Base-by-base conservation (phyloP, 2,888 invertebrate species). In the Yponomeuta cagnagella region DNA sequence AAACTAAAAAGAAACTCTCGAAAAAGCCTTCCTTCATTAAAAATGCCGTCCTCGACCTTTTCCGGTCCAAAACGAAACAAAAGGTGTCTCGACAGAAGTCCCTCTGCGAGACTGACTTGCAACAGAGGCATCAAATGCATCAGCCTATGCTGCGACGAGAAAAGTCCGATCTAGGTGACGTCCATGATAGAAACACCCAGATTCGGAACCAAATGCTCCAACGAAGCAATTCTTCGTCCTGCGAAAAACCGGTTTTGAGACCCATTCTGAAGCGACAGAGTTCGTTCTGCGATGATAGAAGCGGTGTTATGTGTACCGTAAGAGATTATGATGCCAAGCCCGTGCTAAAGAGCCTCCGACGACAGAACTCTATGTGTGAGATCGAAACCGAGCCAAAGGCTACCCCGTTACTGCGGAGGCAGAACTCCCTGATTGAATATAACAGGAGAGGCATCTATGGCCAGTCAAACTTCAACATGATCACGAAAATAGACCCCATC, bases 1-100 rank as follows among this genome's bases (percentile, higher is more conserved):
- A 93, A 90, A 91, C 92, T 81, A 92, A 92, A 90, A 93, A 93
- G 92, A 93, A 93, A 91, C 84, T 93, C 70, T 91, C 92, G 68
- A 93, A 92, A 92, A 93, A 92, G 79, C 92, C 93, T 71, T 93
- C 93, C 75, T 93, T 93, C 81, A 91, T 93, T 75, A 92, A 92
- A 86, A 93, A 91, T 80, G 92, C 93, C 72, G 92, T 93, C 72
- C 88, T 93, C 76, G 93, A 93, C 80, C 78, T 93, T 74, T 93
- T 93, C 83, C 90, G 93, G 74, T 92, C 92, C 79, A 93, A 92
- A 90, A 85, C 92, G 77, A 92, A 91, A 88, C 89, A 89, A 76
- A 93, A 93, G 77, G 90, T 92, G 74, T 90, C 91, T 75, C 89
- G 93, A 69, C 92, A 93, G 75, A 91, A 92, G 81, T 93, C 93